Conservation (phyloP, 1,140 invertebrate genomes). For the Procambarus clarkii region DNA sequence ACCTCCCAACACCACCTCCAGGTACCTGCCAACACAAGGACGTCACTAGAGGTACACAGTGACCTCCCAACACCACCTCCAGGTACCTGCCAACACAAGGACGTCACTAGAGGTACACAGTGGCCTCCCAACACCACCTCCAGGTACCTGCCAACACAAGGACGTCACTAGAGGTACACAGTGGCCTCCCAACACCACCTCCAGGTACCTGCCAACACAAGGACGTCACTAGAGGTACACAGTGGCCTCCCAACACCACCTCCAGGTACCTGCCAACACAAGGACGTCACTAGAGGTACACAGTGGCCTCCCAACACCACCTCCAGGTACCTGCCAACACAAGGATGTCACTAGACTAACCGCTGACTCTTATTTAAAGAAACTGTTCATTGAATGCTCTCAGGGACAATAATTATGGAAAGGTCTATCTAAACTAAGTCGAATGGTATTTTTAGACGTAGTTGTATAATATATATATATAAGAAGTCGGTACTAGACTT, state of each 20-base stretch:
- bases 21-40: neutral
- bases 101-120: neutral
- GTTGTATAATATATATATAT: too few species aligned
- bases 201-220: constrained; percentile 4
- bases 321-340: constrained; percentile 18
- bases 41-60: neutral
- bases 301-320: constrained; percentile 2
- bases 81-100: neutral
- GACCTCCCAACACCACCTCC: too few species aligned
- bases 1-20: constrained; percentile 46
- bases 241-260: too few species aligned
- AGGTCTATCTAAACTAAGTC: too few species aligned
- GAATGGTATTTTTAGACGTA: too few species aligned
- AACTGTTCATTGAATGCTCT: neutral
- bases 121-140: too few species aligned
- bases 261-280: constrained; percentile 16
- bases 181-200: too few species aligned
- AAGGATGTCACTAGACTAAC: neutral
- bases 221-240: neutral
- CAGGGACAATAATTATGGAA: too few species aligned
- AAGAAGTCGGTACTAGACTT: too few species aligned
- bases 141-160: neutral
- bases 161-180: neutral
- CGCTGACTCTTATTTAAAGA: neutral
- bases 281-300: neutral